Percentiles rank a stretch among this genome's conserved stretches.
phyloP scores from a whole-genome alignment of 2,888 invertebrate genomes.

The Carpatolechia fugitivella region DNA sequence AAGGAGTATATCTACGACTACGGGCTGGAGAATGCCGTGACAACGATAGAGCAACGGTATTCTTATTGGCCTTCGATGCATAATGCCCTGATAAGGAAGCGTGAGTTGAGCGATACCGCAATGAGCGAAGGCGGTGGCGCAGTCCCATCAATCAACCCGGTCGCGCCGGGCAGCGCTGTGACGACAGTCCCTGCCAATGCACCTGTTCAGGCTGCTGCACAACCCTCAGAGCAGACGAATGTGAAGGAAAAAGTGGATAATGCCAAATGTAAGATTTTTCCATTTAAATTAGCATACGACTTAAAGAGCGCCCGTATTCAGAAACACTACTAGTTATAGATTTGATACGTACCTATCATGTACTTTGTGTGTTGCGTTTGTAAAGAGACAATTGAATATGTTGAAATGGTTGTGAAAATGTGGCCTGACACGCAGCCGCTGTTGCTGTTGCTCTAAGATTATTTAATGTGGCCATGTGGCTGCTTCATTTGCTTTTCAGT shows the following conservation, averaged over 20 bases:
- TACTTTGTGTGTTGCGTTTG: no score
- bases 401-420: no score
- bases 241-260: background rate
- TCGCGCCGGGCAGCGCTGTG: background rate
- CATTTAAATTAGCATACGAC: no score
- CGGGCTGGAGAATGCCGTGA: constrained; percentile 26
- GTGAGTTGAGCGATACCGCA: constrained; percentile 31
- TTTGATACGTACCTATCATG: no score
- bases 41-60: constrained; percentile 40
- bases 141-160: background rate
- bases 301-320: no score
- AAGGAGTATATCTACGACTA: constrained; percentile 34
- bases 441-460: no score
- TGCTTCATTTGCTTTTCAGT: no score
- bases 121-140: constrained; percentile 35
- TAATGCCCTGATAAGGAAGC: constrained; percentile 44
- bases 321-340: no score
- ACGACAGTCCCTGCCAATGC: background rate
- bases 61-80: constrained; percentile 57
- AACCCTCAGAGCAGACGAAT: background rate
- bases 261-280: background rate
- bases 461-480: no score
- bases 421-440: no score
- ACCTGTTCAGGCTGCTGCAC: background rate
- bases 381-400: no score